phyloP scores from a whole-genome alignment of 2,113 vertebrate genomes.

The Hydropotes inermis region DNA sequence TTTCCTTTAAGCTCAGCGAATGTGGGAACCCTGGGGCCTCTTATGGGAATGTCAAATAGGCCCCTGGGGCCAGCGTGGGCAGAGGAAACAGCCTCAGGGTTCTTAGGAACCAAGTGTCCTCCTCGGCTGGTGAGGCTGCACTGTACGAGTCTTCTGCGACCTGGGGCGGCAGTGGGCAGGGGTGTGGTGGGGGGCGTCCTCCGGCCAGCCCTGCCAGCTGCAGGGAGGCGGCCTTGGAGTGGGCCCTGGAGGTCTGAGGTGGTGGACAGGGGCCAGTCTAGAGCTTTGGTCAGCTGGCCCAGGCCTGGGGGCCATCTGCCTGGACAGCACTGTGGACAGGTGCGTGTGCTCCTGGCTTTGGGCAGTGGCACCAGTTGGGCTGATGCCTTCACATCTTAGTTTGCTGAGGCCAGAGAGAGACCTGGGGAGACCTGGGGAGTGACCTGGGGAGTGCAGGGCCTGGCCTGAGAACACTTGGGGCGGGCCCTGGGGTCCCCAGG shows the following conservation, averaged over 20 bases:
- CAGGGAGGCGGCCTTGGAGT: background rate
- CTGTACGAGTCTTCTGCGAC: background rate
- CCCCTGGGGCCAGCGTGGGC: background rate
- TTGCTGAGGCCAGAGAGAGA: background rate
- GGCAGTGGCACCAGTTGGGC: background rate
- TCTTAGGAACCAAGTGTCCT: background rate
- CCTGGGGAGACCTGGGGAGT: background rate
- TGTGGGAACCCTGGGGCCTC: background rate
- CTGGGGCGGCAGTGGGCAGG: background rate
- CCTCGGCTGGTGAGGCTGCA: background rate
- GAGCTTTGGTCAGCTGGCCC: background rate
- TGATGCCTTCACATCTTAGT: background rate
- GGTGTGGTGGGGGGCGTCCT: background rate
- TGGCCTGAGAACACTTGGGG: background rate
- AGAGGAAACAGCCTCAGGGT: background rate
- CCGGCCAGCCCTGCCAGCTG: background rate
- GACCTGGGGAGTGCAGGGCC: background rate
- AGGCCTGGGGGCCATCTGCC: background rate
- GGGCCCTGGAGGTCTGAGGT: background rate
- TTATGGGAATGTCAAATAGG: background rate
- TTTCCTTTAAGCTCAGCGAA: background rate
- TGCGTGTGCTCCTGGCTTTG: accelerated
- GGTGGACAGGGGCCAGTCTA: background rate
- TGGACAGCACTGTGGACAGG: background rate
- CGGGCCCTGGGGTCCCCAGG: background rate